phyloP scores from a whole-genome alignment of 2,113 vertebrate species.

The Eidolon helvum region DNA sequence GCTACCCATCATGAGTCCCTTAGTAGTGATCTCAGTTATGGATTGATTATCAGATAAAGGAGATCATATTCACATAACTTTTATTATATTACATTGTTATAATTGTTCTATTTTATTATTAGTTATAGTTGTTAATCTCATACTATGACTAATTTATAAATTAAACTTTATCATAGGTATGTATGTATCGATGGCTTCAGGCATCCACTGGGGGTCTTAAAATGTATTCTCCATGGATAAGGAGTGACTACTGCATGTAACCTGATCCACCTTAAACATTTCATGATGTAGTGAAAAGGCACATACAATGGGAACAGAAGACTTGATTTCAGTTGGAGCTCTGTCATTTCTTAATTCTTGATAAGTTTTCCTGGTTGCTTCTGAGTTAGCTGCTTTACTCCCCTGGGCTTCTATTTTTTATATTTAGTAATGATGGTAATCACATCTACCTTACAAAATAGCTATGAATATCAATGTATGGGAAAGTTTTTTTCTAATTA shows the following conservation, averaged over 20 bases:
- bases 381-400: not conserved
- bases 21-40: not conserved
- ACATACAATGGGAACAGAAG: not conserved
- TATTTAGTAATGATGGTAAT: not conserved
- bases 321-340: not conserved
- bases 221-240: not conserved
- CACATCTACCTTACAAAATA: not conserved
- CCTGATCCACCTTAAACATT: not conserved
- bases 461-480: not conserved
- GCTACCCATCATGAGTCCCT: not conserved
- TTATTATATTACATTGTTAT: not conserved
- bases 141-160: not conserved
- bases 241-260: not conserved
- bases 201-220: not conserved
- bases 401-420: not conserved
- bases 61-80: not conserved
- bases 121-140: not conserved
- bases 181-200: not conserved
- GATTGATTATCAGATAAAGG: not conserved
- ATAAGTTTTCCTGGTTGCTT: not conserved
- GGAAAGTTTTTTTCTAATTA: slow-evolving; percentile 20
- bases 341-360: not conserved
- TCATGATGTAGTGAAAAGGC: not conserved
- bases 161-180: not conserved
- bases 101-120: not conserved